These are phyloP conservation scores for Leucoraja erinaceus DNA, from an alignment of 2,113 vertebrate genomes.

Conservation along the genomic window DNA sequence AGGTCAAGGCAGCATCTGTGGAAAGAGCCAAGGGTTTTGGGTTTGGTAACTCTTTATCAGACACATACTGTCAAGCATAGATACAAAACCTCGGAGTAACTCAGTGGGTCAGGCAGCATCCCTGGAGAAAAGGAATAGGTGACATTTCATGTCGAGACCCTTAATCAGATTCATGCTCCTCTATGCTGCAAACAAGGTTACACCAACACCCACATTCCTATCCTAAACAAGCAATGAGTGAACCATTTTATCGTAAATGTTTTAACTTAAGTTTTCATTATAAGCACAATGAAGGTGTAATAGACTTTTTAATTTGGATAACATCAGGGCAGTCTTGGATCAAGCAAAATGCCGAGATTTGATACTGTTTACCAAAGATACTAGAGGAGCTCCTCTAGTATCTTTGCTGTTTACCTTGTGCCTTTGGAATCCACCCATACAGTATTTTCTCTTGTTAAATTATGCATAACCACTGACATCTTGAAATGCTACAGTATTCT, in stretches of 20 bases:
- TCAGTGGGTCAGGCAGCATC: too few relatives aligned
- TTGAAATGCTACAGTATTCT: not conserved
- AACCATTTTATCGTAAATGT: too few relatives aligned
- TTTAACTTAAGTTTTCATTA: not conserved
- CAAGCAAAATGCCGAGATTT: not conserved
- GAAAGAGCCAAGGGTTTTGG: too few relatives aligned
- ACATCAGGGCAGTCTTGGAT: not conserved
- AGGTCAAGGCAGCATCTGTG: too few relatives aligned
- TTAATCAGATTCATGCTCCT: too few relatives aligned
- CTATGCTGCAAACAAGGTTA: not conserved
- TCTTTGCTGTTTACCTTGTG: not conserved
- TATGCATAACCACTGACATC: not conserved
- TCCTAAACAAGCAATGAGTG: not conserved
- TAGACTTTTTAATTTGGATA: not conserved
- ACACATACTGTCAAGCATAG: too few relatives aligned
- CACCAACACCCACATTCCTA: not conserved
- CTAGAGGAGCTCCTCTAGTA: too few relatives aligned
- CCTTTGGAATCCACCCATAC: too few relatives aligned
- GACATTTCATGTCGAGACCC: too few relatives aligned
- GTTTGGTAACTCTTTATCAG: too few relatives aligned
- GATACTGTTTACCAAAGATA: not conserved
- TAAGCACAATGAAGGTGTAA: not conserved
- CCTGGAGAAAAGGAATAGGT: too few relatives aligned
- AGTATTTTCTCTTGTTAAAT: not conserved
- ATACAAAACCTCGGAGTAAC: too few relatives aligned